phyloP scores from a whole-genome alignment of 2,797 vertebrate species.

The Neoniphon sammara region DNA sequence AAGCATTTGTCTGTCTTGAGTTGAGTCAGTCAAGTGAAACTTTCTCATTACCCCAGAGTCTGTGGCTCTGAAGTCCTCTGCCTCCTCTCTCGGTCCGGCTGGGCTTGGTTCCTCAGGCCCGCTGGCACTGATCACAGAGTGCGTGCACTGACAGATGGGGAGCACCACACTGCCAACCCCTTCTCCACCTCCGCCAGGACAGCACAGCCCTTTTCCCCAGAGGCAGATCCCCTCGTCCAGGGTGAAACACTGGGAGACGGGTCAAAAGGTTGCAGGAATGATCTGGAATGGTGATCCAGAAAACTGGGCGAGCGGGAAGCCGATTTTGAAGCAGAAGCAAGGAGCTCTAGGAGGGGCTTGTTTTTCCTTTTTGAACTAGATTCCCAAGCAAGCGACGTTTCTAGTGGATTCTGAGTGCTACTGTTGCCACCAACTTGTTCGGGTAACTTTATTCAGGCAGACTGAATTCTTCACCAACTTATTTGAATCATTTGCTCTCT shows the following conservation, averaged over 20 bases:
- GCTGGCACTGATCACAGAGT: constrained; percentile 70
- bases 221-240: constrained; percentile 83
- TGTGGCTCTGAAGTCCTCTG: constrained; percentile 93
- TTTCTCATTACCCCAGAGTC: constrained; percentile 89
- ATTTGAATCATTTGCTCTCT: constrained; percentile 48
- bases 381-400: constrained; percentile 39
- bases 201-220: constrained; percentile 78
- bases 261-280: constrained; percentile 71
- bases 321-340: constrained; percentile 10
- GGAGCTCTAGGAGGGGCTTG: constrained; percentile 15
- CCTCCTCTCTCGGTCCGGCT: constrained; percentile 80
- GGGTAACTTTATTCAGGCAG: constrained; percentile 27
- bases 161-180: constrained; percentile 69
- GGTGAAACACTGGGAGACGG: constrained; percentile 69
- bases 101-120: constrained; percentile 74
- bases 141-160: constrained; percentile 68
- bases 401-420: constrained; percentile 33
- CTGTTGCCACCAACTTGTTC: constrained; percentile 27
- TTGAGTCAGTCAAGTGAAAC: constrained; percentile 13
- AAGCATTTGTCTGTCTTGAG: background rate
- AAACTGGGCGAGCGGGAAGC: constrained; percentile 51
- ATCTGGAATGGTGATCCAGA: constrained; percentile 73
- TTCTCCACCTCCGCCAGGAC: constrained; percentile 77
- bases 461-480: constrained; percentile 40
- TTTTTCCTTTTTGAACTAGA: constrained; percentile 38